Conservation (phyloP, 2,113 vertebrate species). For the Larimichthys polyactis region DNA sequence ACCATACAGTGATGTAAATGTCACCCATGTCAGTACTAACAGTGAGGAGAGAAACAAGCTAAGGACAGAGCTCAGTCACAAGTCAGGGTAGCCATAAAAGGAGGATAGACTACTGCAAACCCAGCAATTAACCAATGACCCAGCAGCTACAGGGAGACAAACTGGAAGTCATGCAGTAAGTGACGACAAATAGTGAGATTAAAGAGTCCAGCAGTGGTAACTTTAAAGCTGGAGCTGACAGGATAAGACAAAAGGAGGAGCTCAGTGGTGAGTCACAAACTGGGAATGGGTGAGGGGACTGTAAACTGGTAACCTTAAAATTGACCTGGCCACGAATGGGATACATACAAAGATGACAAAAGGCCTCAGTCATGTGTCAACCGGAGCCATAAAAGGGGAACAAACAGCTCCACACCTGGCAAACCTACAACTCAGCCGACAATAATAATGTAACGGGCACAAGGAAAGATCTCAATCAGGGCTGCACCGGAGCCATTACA, state of each 20-base stretch:
- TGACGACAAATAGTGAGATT: constrained; percentile 19
- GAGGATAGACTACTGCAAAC: constrained; percentile 47
- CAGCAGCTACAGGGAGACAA: constrained; percentile 1
- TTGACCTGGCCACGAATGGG: constrained; percentile 32
- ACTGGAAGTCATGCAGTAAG: constrained; percentile 1
- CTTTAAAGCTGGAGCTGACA: constrained; percentile 37
- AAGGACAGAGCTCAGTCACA: constrained; percentile 48
- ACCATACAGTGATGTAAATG: constrained; percentile 24
- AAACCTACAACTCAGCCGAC: constrained; percentile 17
- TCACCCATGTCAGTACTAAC: constrained; percentile 19
- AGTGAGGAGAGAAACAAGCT: background rate
- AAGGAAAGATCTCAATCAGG: constrained; percentile 41
- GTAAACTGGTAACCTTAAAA: constrained; percentile 36
- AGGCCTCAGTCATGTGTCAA: constrained; percentile 43
- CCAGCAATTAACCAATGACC: constrained; percentile 46
- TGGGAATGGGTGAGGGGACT: background rate
- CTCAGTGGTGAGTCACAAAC: constrained; percentile 56
- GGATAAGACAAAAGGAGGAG: constrained; percentile 36
- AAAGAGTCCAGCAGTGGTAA: constrained; percentile 36
- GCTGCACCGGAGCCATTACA: constrained; percentile 37
- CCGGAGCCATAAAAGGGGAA: constrained; percentile 44
- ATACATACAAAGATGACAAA: constrained; percentile 14
- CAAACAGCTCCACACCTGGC: constrained; percentile 33
- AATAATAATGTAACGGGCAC: background rate
- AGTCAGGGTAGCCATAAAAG: constrained; percentile 42